A percentile compares a stretch with the other conserved stretches of the same genome.
These are phyloP conservation scores for Chiloscyllium punctatum DNA, from an alignment of 2,797 vertebrate genomes.

Conservation along the genomic window DNA sequence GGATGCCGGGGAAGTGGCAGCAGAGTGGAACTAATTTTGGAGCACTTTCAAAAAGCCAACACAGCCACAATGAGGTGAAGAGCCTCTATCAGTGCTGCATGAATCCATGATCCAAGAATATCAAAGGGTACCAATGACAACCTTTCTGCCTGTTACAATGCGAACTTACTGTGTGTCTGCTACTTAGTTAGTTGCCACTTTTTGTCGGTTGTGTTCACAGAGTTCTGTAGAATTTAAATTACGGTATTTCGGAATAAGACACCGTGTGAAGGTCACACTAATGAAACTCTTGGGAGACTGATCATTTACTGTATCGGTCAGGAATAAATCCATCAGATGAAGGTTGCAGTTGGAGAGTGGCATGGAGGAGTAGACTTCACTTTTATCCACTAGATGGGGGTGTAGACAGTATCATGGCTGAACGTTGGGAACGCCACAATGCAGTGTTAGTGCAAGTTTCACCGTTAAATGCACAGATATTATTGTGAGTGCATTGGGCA, in stretches of 20 bases:
- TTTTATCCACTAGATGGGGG: conserved; percentile 1
- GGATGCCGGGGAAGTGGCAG: not conserved
- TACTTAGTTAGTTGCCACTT: not conserved
- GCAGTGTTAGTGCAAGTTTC: not conserved
- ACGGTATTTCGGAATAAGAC: not conserved
- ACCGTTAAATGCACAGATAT: not conserved
- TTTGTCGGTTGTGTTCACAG: not conserved
- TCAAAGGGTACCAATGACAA: not conserved
- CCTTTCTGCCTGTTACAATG: not conserved
- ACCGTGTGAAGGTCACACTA: not conserved
- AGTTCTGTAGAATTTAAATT: not conserved
- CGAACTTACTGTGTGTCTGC: not conserved
- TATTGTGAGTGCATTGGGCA: not conserved
- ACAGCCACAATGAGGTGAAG: not conserved
- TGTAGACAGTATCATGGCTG: not conserved
- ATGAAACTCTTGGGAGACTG: not conserved
- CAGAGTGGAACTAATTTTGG: not conserved
- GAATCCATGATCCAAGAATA: not conserved
- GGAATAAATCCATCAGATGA: not conserved
- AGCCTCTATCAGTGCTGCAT: not conserved
- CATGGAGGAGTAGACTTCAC: not conserved
- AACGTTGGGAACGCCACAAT: too few species aligned
- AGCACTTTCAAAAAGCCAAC: not conserved
- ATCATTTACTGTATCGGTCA: not conserved
- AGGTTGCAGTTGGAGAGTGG: too few species aligned